Conservation (phyloP, 2,113 vertebrate species). For the Myotis brandtii region DNA sequence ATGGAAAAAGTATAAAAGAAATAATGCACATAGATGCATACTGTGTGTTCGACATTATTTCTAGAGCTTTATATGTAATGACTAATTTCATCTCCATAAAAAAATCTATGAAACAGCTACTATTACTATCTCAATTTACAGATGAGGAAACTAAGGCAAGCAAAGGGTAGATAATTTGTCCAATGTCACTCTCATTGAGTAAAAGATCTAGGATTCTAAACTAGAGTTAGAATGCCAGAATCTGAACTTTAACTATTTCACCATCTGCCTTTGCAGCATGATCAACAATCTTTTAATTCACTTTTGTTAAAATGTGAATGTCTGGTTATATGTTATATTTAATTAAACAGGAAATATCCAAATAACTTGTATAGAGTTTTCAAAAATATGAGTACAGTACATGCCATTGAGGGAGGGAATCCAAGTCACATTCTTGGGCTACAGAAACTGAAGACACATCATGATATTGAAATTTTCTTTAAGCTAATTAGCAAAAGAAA, state of each 20-base stretch:
- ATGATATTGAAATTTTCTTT: not conserved
- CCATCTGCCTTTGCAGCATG: not conserved
- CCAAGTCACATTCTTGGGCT: not conserved
- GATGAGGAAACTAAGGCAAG: not conserved
- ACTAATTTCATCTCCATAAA: constrained; percentile 17
- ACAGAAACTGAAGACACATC: not conserved
- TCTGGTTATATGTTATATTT: not conserved
- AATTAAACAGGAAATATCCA: not conserved
- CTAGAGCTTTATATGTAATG: not conserved
- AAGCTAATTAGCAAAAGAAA: not conserved
- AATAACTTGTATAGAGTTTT: not conserved
- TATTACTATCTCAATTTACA: not conserved
- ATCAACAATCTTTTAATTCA: not conserved
- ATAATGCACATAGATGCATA: not conserved
- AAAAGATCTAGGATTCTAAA: not conserved
- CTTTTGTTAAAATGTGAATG: constrained; percentile 18
- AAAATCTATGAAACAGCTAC: not conserved
- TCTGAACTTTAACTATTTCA: not conserved
- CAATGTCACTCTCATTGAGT: not conserved
- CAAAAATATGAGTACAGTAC: not conserved
- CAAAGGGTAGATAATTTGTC: not conserved
- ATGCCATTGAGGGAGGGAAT: not conserved
- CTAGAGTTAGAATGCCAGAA: not conserved
- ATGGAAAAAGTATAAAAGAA: not conserved
- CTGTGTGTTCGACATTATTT: not conserved